Evolutionary conservation across 1,140 invertebrate genomes (phyloP).

Genomic region (Orussus abietinus): DNA sequence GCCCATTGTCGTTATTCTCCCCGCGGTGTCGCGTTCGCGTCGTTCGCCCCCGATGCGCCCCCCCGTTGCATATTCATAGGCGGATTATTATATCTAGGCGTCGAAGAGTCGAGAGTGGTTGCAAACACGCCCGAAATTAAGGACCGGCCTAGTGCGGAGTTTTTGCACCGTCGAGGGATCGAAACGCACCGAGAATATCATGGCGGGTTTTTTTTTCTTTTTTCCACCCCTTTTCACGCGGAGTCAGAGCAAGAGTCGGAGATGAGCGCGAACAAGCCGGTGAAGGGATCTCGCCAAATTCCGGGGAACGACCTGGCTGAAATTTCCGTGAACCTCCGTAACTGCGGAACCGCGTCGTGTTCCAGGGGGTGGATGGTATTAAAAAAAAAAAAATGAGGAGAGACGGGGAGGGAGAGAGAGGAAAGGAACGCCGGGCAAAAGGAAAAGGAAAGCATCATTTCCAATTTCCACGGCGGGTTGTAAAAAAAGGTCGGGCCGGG

Average conservation of each 20-base stretch:
- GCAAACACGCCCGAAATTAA: too few species aligned
- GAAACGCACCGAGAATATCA: constrained; percentile 1
- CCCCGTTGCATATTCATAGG: constrained; percentile 44
- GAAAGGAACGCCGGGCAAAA: too few species aligned
- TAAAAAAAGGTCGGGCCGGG: constrained; percentile 27
- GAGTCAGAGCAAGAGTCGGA: too few species aligned
- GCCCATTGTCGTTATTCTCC: constrained; percentile 29
- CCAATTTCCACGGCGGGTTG: constrained; percentile 36
- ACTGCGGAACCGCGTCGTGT: too few species aligned
- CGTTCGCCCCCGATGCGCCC: constrained; percentile 13
- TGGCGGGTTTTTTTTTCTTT: neutral
- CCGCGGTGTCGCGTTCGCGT: constrained; percentile 19
- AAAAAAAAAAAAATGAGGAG: too few species aligned
- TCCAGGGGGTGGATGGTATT: too few species aligned
- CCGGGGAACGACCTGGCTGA: too few species aligned
- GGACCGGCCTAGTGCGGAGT: neutral
- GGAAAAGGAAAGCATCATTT: constrained; percentile 28
- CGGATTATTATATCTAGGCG: constrained; percentile 34
- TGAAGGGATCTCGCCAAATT: too few species aligned
- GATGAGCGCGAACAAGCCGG: constrained; percentile 12
- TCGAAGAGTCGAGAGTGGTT: constrained; percentile 14
- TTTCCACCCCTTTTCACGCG: too few species aligned
- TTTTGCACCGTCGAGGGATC: constrained; percentile 6
- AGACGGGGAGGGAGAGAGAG: too few species aligned
- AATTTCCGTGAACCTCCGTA: too few species aligned